These are phyloP conservation scores for Onchidella celtica DNA, from an alignment of 2,888 invertebrate species.

Conservation along the genomic window DNA sequence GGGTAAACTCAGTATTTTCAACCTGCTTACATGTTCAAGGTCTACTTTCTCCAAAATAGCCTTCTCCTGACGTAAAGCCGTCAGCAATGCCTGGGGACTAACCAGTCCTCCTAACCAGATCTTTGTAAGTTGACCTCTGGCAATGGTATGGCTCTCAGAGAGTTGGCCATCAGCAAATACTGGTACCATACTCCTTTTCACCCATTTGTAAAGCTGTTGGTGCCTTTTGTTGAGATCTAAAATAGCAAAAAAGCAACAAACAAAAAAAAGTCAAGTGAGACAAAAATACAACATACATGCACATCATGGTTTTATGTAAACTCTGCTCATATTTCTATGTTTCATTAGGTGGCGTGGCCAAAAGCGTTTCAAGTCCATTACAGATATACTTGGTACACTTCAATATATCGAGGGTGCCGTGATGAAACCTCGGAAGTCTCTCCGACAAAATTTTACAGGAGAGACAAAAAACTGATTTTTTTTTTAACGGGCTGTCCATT, in stretches of 20 bases:
- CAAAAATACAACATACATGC: no score
- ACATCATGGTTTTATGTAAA: no score
- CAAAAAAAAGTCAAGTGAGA: no score
- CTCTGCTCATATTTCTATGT: neutral
- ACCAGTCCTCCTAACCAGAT: slow-evolving; percentile 79
- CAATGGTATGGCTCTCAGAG: slow-evolving; percentile 59
- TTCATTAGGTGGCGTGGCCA: no score
- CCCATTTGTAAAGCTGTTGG: slow-evolving; percentile 73
- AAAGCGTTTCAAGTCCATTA: no score
- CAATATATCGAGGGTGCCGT: no score
- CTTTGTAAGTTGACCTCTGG: slow-evolving; percentile 68
- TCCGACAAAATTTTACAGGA: no score
- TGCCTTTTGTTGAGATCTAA: slow-evolving; percentile 73
- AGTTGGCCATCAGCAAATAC: slow-evolving; percentile 60
- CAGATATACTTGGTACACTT: no score
- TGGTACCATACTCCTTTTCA: slow-evolving; percentile 75
- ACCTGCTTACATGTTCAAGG: slow-evolving; percentile 71
- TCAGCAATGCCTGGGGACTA: slow-evolving; percentile 75
- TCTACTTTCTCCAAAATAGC: slow-evolving; percentile 70
- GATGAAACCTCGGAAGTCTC: no score
- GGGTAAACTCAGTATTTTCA: no score
- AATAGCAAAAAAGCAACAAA: neutral
- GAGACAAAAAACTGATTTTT: no score
- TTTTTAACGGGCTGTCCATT: no score
- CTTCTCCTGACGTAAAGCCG: slow-evolving; percentile 75